Base-by-base conservation (phyloP, 1,140 invertebrate genomes). In the Agrilus planipennis region DNA sequence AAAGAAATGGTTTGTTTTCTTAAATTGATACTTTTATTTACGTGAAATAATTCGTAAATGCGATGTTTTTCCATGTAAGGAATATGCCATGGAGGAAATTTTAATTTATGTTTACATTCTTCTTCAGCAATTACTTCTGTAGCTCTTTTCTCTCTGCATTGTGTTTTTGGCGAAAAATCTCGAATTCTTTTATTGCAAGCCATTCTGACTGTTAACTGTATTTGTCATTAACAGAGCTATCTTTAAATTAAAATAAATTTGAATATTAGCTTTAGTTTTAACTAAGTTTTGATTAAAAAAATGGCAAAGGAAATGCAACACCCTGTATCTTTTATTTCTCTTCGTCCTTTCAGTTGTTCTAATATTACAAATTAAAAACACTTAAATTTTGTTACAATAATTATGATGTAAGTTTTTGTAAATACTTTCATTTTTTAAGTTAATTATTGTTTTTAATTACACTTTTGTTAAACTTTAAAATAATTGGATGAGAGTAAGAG, bases 1-100 rank as follows among this genome's bases (percentile, higher is more conserved):
- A 27, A 20, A n/a, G 25, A 12, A 30, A 2, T 21, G 9, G 37
- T 41, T 29, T 11, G 23, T 43, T 40, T 45, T 7, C 17, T 19
- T 25, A 23, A 34, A 32, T 23, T 11, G 11, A 23, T 29, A 17
- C 29, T 21, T 3, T 10, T 15, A 47, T 42, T 48, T 39, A 67
- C 65, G 39, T 69, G 57, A 50, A 71, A 70, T 6, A 72, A 48
- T 56, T 70, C 68, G 28, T 65, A 65, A 46, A 72, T 65, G 41
- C 61, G 54, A 49, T 72, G 64, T 43, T 68, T 71, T 42, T 72
- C 69, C 39, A 72, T 47, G 41, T 71, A 72, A 7, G 68, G 62
- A 20, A 65, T 43, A 37, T 69, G 67, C 52, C 50, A 52, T 7
- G 59, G 41, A 4, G 63, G 62, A 31, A 67, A 55, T 10, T 27